A percentile compares a stretch with the other conserved stretches of the same genome.
phyloP scores from a whole-genome alignment of 2,888 invertebrate genomes.

The Suillia variegata region DNA sequence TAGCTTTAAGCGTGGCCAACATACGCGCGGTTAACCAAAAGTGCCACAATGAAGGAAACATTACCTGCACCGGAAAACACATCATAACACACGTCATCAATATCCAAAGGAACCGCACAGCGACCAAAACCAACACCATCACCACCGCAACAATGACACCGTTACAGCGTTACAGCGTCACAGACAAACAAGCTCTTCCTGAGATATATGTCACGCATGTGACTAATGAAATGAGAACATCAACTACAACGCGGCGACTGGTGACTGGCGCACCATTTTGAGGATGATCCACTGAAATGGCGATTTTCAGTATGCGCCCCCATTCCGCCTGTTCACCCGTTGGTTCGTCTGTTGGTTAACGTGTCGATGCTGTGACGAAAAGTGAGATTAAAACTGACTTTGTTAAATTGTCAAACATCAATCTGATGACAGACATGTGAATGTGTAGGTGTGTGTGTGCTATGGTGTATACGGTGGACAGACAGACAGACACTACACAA shows the following conservation, averaged over 20 bases:
- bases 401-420: slow-evolving; percentile 42
- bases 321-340: too few species aligned
- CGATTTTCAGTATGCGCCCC: too few species aligned
- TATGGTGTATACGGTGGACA: background rate
- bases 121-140: background rate
- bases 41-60: slow-evolving; percentile 20
- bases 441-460: background rate
- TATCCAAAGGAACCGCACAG: too few species aligned
- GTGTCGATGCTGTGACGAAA: slow-evolving; percentile 23
- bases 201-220: slow-evolving; percentile 6
- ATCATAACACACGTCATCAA: background rate
- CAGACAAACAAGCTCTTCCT: slow-evolving; percentile 15
- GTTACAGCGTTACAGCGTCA: too few species aligned
- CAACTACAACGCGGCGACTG: too few species aligned
- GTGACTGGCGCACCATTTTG: too few species aligned
- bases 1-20: slow-evolving; percentile 3
- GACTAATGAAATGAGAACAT: background rate
- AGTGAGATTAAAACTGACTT: slow-evolving; percentile 41
- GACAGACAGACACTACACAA: too few species aligned
- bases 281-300: too few species aligned
- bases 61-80: background rate
- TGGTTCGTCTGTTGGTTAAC: slow-evolving; percentile 3
- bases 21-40: slow-evolving; percentile 30
- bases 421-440: slow-evolving; percentile 28
- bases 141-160: slow-evolving; percentile 20